A percentile compares a stretch with the other conserved stretches of the same genome.
Conservation (phyloP, 2,113 vertebrate genomes). For the Anolis sagrei region DNA sequence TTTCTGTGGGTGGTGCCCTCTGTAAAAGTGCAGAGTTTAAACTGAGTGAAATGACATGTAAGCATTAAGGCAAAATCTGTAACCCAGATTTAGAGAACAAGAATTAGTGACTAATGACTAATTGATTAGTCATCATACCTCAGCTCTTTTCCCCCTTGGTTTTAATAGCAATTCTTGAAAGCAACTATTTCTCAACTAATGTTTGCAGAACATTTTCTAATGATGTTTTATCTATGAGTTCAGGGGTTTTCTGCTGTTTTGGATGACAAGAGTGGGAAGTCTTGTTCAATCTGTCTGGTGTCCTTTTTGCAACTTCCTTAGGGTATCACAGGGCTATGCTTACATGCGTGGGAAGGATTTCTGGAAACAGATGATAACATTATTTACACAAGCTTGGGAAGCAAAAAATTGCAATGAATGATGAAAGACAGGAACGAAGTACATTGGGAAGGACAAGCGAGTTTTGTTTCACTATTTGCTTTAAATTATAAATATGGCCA, state of each 20-base stretch:
- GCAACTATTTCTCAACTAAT: not conserved
- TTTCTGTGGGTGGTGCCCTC: not conserved
- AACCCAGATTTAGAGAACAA: conserved; percentile 18
- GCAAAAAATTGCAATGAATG: conserved; percentile 60
- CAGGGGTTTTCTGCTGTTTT: conserved; percentile 33
- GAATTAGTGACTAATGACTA: conserved; percentile 13
- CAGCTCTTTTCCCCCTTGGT: not conserved
- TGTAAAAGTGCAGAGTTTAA: not conserved
- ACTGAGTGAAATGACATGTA: accelerated
- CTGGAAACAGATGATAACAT: conserved; percentile 75
- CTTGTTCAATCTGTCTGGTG: not conserved
- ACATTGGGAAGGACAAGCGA: conserved; percentile 14
- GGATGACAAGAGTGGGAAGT: conserved; percentile 47
- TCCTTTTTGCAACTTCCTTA: conserved; percentile 52
- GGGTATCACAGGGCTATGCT: conserved; percentile 69
- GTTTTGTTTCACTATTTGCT: not conserved
- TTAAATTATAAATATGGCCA: not conserved
- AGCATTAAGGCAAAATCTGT: not conserved
- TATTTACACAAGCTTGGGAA: conserved; percentile 74
- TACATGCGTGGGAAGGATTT: conserved; percentile 72
- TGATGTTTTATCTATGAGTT: not conserved
- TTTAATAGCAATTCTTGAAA: conserved; percentile 36
- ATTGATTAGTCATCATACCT: not conserved
- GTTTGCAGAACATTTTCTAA: not conserved
- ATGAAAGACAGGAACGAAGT: conserved; percentile 57